phyloP scores from a whole-genome alignment of 2,113 vertebrate species.

The Anoura caudifer region DNA sequence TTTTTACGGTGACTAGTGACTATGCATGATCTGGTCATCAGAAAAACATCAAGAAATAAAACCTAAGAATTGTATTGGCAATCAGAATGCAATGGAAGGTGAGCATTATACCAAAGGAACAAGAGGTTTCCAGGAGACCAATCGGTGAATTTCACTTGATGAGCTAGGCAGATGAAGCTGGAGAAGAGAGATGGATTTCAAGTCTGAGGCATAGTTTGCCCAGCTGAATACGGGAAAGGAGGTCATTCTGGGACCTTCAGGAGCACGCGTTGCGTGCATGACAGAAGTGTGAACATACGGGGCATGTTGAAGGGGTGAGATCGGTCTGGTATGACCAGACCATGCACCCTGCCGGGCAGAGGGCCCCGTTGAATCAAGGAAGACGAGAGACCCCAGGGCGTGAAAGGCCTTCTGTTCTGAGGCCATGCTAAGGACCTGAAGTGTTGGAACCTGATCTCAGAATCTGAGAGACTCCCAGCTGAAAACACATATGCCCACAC shows the following conservation, averaged over 20 bases:
- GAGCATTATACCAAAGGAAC: neutral
- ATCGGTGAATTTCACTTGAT: neutral
- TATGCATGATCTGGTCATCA: neutral
- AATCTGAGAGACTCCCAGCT: neutral
- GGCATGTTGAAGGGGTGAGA: neutral
- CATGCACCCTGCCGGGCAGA: neutral
- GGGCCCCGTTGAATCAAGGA: neutral
- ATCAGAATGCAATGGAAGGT: neutral
- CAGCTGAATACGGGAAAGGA: neutral
- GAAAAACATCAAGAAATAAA: neutral
- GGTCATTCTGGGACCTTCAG: neutral
- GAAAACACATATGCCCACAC: neutral
- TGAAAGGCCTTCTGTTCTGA: neutral
- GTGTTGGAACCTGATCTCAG: neutral
- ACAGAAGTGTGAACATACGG: neutral
- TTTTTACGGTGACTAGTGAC: neutral
- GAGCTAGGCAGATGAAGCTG: neutral
- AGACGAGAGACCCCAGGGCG: neutral
- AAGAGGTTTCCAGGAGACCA: neutral
- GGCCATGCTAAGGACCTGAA: neutral
- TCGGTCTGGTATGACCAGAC: neutral
- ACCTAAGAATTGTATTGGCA: neutral
- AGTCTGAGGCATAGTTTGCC: neutral
- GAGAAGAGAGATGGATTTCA: neutral
- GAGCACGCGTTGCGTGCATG: neutral